phyloP scores from a whole-genome alignment of 2,888 invertebrate genomes.

The Tricholauxania praeusta region DNA sequence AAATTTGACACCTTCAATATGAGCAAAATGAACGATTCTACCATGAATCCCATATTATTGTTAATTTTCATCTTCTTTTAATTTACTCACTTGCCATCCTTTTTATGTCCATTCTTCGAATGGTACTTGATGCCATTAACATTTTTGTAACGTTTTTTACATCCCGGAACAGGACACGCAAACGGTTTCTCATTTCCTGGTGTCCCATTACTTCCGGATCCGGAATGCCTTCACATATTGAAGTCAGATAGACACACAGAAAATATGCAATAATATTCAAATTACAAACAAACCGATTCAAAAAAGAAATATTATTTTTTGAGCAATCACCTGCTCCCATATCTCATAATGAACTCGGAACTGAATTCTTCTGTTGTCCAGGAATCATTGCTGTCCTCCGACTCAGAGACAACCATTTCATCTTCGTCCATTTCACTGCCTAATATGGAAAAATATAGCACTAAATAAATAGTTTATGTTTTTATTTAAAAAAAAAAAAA shows the following conservation, averaged over 20 bases:
- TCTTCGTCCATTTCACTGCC: conserved; percentile 81
- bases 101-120: conserved; percentile 88
- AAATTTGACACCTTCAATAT: too few species aligned
- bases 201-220: conserved; percentile 68
- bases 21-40: too few species aligned
- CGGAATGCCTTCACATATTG: conserved; percentile 66
- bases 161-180: conserved; percentile 87
- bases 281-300: conserved; percentile 50
- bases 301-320: conserved; percentile 43
- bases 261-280: conserved; percentile 51
- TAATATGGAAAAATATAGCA: conserved; percentile 55
- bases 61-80: not conserved
- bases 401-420: conserved; percentile 76
- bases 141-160: conserved; percentile 89
- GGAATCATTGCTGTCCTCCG: conserved; percentile 85
- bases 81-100: conserved; percentile 80
- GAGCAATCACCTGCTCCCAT: conserved; percentile 73
- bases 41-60: too few species aligned
- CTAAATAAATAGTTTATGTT: too few species aligned
- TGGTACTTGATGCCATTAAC: conserved; percentile 91
- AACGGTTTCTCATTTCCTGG: conserved; percentile 79
- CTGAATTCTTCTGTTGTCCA: conserved; percentile 86
- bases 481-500: conserved; percentile 9
- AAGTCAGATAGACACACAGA: conserved; percentile 46
- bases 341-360: conserved; percentile 82